These are phyloP conservation scores for Cyaniris semiargus DNA, from an alignment of 2,888 invertebrate genomes.

Conservation along the genomic window DNA sequence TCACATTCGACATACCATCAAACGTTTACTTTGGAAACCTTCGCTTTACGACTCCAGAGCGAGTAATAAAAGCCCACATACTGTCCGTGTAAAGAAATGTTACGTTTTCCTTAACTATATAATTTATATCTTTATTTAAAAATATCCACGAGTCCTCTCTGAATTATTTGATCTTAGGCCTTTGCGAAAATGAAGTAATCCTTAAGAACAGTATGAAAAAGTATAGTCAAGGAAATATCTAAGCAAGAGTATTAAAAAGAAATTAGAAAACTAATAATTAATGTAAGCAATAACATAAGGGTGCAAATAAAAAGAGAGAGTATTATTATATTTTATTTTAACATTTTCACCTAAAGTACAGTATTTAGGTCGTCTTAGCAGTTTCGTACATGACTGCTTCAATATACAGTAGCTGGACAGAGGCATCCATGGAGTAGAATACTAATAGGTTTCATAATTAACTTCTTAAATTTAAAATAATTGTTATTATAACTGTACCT, in stretches of 20 bases:
- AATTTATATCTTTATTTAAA: neutral
- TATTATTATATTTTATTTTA: slow-evolving; percentile 30
- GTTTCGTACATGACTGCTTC: neutral
- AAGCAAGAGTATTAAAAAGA: neutral
- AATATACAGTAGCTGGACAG: slow-evolving; percentile 7
- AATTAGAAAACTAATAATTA: neutral
- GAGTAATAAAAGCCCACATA: slow-evolving; percentile 14
- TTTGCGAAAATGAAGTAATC: neutral
- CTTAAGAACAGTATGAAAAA: too few species aligned
- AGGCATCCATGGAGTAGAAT: neutral
- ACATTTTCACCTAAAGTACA: slow-evolving; percentile 31
- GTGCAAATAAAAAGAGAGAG: neutral
- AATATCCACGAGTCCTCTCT: neutral
- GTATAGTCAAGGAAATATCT: too few species aligned
- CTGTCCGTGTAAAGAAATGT: neutral
- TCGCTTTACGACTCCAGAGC: slow-evolving; percentile 7
- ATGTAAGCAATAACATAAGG: neutral
- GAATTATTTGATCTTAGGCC: neutral
- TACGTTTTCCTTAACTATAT: neutral
- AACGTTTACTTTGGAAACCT: slow-evolving; percentile 8
- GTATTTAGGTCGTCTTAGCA: neutral
- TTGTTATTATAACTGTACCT: neutral
- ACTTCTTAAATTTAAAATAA: neutral
- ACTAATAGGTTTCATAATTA: neutral
- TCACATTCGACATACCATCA: neutral